Evolutionary conservation across 2,888 invertebrate species (phyloP).

Genomic region (Sphinx pinastri): DNA sequence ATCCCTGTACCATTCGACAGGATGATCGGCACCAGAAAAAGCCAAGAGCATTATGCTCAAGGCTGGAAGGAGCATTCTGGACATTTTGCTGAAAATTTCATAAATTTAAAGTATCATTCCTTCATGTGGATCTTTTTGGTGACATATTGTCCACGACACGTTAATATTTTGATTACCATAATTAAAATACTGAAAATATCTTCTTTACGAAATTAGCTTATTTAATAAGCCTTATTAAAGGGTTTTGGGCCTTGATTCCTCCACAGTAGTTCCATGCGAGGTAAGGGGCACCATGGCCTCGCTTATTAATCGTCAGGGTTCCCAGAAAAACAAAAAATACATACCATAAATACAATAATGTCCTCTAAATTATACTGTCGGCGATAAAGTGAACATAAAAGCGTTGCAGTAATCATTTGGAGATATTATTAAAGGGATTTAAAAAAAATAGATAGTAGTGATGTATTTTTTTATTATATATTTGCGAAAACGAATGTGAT

Average conservation of each 20-base stretch:
- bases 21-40: constrained; percentile 53
- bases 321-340: neutral
- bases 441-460: constrained; percentile 32
- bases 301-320: too few species aligned
- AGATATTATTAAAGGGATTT: constrained; percentile 30
- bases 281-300: too few species aligned
- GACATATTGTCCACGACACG: too few species aligned
- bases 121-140: too few species aligned
- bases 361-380: constrained; percentile 31
- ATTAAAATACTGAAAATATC: too few species aligned
- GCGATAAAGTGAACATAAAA: constrained; percentile 34
- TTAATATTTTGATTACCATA: neutral
- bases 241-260: too few species aligned
- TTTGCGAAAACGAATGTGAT: too few species aligned
- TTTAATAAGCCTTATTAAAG: too few species aligned
- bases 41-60: constrained; percentile 52
- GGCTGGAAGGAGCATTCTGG: constrained; percentile 39
- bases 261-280: too few species aligned
- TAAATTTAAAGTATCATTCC: neutral
- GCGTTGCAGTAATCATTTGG: constrained; percentile 27
- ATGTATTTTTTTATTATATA: too few species aligned
- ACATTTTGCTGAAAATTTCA: constrained; percentile 56
- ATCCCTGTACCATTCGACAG: constrained; percentile 59
- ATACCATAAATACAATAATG: constrained; percentile 26
- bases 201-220: too few species aligned